Evolutionary conservation across 2,113 vertebrate genomes (phyloP).

Genomic region (Martes martes): DNA sequence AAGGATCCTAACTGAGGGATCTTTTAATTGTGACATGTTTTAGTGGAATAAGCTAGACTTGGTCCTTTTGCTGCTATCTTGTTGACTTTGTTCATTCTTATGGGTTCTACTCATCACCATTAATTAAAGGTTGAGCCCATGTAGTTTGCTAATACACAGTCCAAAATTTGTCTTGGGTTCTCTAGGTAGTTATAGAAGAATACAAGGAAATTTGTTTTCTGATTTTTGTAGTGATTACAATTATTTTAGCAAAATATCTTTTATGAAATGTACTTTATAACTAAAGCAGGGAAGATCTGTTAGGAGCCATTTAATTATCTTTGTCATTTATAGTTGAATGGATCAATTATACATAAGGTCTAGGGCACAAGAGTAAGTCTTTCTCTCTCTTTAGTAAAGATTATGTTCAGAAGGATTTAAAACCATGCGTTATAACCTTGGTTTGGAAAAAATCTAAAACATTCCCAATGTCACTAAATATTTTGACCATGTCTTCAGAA

Average conservation of each 20-base stretch:
- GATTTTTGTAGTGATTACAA: not conserved
- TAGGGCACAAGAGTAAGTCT: not conserved
- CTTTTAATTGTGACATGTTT: not conserved
- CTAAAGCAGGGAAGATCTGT: not conserved
- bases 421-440: not conserved
- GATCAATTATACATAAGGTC: not conserved
- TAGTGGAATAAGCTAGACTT: not conserved
- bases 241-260: not conserved
- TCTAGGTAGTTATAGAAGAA: not conserved
- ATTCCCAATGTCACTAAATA: not conserved
- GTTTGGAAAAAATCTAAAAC: constrained; percentile 17
- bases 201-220: not conserved
- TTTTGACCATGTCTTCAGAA: constrained; percentile 10
- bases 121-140: not conserved
- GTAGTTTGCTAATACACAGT: not conserved
- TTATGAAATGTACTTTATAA: not conserved
- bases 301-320: not conserved
- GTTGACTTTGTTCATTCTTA: not conserved
- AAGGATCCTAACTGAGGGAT: not conserved
- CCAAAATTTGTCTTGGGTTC: not conserved
- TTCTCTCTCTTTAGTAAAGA: not conserved
- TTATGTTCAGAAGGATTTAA: not conserved
- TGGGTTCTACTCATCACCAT: not conserved
- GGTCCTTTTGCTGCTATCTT: not conserved
- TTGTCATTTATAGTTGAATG: not conserved